Conservation (phyloP, 2,888 invertebrate species). For the Eulithis prunata region DNA sequence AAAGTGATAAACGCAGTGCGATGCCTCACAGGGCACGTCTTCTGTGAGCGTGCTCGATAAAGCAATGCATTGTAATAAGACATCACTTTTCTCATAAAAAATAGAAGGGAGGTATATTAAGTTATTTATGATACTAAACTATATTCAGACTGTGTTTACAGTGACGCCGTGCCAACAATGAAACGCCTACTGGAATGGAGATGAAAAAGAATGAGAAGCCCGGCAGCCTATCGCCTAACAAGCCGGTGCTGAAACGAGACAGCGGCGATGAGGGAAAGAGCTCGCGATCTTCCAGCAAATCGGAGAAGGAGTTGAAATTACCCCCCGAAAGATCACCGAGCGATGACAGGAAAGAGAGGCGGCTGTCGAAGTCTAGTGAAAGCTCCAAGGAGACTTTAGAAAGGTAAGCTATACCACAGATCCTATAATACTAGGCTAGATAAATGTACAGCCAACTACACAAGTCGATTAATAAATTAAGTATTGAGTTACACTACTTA, state of each 20-base stretch:
- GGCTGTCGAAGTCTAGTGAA: slow-evolving; percentile 68
- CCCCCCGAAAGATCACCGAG: slow-evolving; percentile 74
- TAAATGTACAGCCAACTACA: too few relatives aligned
- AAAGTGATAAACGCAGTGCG: too few relatives aligned
- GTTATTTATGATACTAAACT: too few relatives aligned
- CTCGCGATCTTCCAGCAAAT: slow-evolving; percentile 69
- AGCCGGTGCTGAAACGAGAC: slow-evolving; percentile 62
- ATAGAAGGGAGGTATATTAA: too few relatives aligned
- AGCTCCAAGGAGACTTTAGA: slow-evolving; percentile 75
- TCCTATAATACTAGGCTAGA: too few relatives aligned
- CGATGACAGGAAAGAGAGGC: slow-evolving; percentile 64
- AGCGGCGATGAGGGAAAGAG: slow-evolving; percentile 64
- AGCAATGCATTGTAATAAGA: too few relatives aligned
- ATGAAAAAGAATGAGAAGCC: slow-evolving; percentile 77
- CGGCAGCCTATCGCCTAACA: slow-evolving; percentile 75
- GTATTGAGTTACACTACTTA: too few relatives aligned
- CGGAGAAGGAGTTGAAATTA: slow-evolving; percentile 69
- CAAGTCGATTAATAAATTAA: too few relatives aligned
- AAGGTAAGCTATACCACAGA: slow-evolving; percentile 64
- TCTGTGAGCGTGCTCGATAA: too few relatives aligned
- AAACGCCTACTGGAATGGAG: slow-evolving; percentile 71
- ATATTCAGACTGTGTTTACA: slow-evolving; percentile 39
- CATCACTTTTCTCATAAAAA: too few relatives aligned
- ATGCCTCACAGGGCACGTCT: too few relatives aligned
- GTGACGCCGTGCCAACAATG: slow-evolving; percentile 64